Evolutionary conservation across 2,113 vertebrate genomes (phyloP).

Genomic region (Chaetorhynchus papuensis): DNA sequence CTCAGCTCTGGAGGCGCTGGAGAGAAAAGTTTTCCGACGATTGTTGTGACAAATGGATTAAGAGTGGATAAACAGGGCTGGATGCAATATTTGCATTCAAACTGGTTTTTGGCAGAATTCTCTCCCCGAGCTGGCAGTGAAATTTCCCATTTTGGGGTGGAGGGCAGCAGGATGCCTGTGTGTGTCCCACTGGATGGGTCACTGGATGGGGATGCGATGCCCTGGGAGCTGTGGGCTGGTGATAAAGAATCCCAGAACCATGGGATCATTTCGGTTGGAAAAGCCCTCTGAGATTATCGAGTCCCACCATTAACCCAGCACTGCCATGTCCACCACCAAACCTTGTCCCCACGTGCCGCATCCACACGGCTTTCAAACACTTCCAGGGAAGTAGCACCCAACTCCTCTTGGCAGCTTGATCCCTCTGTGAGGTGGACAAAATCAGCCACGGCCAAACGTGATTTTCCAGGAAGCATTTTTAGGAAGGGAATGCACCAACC

Average conservation of each 20-base stretch:
- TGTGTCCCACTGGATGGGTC: rapidly evolving
- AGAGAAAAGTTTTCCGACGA: not conserved
- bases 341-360: not conserved
- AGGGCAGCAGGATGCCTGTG: not conserved
- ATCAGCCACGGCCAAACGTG: rapidly evolving
- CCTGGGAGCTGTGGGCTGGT: not conserved
- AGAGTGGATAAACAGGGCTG: not conserved
- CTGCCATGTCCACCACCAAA: not conserved
- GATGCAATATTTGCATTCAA: not conserved
- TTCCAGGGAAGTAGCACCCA: not conserved
- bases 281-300: rapidly evolving
- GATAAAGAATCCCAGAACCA: rapidly evolving
- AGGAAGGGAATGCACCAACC: not conserved
- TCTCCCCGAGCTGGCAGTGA: not conserved
- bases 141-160: not conserved
- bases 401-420: rapidly evolving
- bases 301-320: not conserved
- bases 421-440: not conserved
- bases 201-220: rapidly evolving
- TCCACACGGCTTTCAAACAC: rapidly evolving
- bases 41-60: conserved; percentile 47
- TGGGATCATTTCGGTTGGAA: not conserved
- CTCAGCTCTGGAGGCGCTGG: conserved; percentile 8
- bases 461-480: rapidly evolving
- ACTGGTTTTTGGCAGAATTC: not conserved